Conservation (phyloP, 2,888 invertebrate species). For the Sphecodes monilicornis region DNA sequence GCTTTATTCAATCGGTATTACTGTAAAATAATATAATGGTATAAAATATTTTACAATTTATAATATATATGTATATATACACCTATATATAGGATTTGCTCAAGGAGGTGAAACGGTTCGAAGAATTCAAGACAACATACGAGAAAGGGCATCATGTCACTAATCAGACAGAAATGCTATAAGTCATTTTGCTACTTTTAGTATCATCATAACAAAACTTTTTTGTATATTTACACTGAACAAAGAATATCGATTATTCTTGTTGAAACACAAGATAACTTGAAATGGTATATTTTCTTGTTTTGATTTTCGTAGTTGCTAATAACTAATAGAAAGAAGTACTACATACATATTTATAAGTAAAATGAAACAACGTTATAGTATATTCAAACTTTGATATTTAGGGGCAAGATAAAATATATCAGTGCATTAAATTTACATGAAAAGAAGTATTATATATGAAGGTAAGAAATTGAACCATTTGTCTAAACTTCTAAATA, state of each 20-base stretch:
- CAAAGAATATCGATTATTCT: slow-evolving; percentile 41
- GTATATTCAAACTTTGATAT: slow-evolving; percentile 23
- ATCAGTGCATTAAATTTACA: slow-evolving; percentile 29
- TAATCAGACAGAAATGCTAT: slow-evolving; percentile 55
- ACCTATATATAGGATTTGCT: slow-evolving; percentile 79
- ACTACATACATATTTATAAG: slow-evolving; percentile 30
- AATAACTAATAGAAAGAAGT: slow-evolving; percentile 37
- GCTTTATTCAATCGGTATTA: background rate
- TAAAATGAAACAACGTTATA: slow-evolving; percentile 17
- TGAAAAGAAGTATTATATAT: slow-evolving; percentile 27
- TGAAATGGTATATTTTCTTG: slow-evolving; percentile 53
- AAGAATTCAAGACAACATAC: slow-evolving; percentile 70
- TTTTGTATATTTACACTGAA: slow-evolving; percentile 65
- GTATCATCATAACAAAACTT: slow-evolving; percentile 40
- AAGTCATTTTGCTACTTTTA: slow-evolving; percentile 48
- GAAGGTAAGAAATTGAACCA: slow-evolving; percentile 25
- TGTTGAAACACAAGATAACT: slow-evolving; percentile 45
- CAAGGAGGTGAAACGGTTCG: slow-evolving; percentile 81
- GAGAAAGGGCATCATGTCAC: slow-evolving; percentile 63
- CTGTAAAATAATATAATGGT: slow-evolving; percentile 4
- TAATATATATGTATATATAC: slow-evolving; percentile 27
- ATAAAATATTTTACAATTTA: slow-evolving; percentile 34
- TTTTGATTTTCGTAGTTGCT: slow-evolving; percentile 52
- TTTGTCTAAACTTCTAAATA: slow-evolving; percentile 40
- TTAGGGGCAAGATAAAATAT: slow-evolving; percentile 25